A percentile compares a stretch with the other conserved stretches of the same genome.
Evolutionary conservation across 1,140 invertebrate species (phyloP).

Genomic region (Delia radicum): DNA sequence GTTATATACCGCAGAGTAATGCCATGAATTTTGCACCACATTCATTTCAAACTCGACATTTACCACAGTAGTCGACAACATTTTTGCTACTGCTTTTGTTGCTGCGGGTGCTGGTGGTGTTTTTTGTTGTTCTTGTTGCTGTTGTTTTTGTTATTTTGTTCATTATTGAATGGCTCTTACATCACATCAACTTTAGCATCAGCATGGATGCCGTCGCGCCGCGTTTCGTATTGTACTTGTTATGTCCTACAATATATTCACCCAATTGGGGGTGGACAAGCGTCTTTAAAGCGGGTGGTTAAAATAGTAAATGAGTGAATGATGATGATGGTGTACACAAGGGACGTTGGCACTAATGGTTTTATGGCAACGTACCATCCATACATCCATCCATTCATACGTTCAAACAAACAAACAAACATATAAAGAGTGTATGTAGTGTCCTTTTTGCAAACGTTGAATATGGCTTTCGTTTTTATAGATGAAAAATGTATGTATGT

Average conservation of each 20-base stretch:
- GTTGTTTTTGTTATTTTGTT: neutral
- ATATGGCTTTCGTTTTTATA: constrained; percentile 37
- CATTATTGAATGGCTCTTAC: constrained; percentile 21
- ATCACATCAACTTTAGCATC: neutral
- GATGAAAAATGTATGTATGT: too few relatives aligned
- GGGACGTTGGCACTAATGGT: constrained; percentile 54
- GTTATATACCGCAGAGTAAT: neutral
- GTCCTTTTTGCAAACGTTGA: constrained; percentile 47
- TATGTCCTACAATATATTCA: neutral
- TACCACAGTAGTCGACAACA: constrained; percentile 6
- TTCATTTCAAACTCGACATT: neutral
- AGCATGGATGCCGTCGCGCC: constrained; percentile 6
- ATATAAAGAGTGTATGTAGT: constrained; percentile 42
- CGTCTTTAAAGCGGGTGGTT: constrained; percentile 10
- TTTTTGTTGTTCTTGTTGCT: neutral
- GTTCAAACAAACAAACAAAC: neutral
- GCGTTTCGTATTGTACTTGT: neutral
- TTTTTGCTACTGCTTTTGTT: neutral
- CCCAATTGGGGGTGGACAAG: constrained; percentile 21
- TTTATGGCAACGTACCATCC: constrained; percentile 45
- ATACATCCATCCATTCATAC: neutral
- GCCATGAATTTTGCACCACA: constrained; percentile 7
- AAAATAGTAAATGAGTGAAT: neutral
- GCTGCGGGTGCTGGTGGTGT: neutral
- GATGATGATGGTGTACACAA: constrained; percentile 40